A percentile compares a stretch with the other conserved stretches of the same genome.
Conservation (phyloP, 2,888 invertebrate genomes). For the Euplagia quadripunctaria region DNA sequence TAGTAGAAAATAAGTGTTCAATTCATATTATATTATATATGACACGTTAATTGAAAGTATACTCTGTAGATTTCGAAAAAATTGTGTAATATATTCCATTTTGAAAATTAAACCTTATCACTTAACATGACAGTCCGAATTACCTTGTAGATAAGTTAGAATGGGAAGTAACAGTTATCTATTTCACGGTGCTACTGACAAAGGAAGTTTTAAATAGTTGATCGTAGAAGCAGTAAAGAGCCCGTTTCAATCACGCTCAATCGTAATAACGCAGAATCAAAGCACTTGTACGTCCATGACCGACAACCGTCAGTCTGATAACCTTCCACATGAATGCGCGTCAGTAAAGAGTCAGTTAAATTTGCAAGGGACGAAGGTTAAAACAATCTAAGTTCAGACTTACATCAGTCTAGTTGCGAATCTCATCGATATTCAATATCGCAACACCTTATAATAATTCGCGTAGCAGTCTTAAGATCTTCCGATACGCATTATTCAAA, state of each 20-base stretch:
- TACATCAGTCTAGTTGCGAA: conserved; percentile 75
- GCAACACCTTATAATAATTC: conserved; percentile 51
- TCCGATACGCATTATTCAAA: conserved; percentile 47
- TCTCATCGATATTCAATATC: conserved; percentile 46
- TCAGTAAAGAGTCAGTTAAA: conserved; percentile 39
- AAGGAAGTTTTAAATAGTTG: not conserved
- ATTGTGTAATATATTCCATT: not conserved
- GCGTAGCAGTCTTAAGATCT: conserved; percentile 52
- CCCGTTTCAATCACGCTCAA: conserved; percentile 14
- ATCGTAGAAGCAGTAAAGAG: too few relatives aligned
- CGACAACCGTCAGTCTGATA: conserved; percentile 13
- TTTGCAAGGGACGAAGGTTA: conserved; percentile 41
- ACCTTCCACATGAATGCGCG: conserved; percentile 19
- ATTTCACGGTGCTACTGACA: not conserved
- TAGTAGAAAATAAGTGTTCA: not conserved
- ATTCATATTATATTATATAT: too few relatives aligned
- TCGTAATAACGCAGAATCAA: conserved; percentile 37
- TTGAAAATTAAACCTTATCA: not conserved
- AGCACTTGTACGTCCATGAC: conserved; percentile 28
- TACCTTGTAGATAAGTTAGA: not conserved
- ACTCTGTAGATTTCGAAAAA: too few relatives aligned
- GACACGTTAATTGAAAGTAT: too few relatives aligned
- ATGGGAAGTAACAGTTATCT: not conserved
- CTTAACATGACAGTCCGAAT: not conserved
- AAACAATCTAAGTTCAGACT: conserved; percentile 68